phyloP scores from a whole-genome alignment of 2,113 vertebrate genomes.

The Pongo pygmaeus region DNA sequence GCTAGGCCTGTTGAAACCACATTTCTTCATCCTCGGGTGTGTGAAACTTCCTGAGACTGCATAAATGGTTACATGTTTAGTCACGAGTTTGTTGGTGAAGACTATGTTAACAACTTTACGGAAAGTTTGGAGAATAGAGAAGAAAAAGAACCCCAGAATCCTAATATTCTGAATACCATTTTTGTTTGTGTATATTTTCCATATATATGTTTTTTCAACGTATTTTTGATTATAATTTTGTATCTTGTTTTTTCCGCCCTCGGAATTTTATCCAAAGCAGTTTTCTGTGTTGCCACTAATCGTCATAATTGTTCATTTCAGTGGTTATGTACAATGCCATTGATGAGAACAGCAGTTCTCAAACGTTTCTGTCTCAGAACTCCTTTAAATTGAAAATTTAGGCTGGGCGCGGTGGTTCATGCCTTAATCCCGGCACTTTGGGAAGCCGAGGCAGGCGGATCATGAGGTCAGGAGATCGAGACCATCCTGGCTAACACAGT shows the following conservation, averaged over 20 bases:
- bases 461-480: too few relatives aligned
- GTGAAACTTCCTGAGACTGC: neutral
- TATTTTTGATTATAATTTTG: slow-evolving; percentile 5
- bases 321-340: neutral
- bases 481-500: too few relatives aligned
- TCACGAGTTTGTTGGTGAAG: neutral
- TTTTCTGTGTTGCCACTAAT: neutral
- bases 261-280: neutral
- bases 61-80: neutral
- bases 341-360: neutral
- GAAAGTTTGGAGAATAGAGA: neutral
- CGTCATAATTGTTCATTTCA: neutral
- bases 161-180: neutral
- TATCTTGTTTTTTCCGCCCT: neutral
- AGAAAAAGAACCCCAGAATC: neutral
- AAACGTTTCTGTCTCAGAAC: neutral
- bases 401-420: neutral
- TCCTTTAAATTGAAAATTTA: neutral
- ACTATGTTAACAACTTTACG: neutral
- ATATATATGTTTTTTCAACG: neutral
- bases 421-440: too few relatives aligned
- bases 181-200: neutral
- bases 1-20: neutral
- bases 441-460: too few relatives aligned
- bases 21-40: neutral